A percentile compares a stretch with the other conserved stretches of the same genome.
These are phyloP conservation scores for Neosilurus hyrtlii DNA, from an alignment of 2,797 vertebrate genomes.

Conservation along the genomic window DNA sequence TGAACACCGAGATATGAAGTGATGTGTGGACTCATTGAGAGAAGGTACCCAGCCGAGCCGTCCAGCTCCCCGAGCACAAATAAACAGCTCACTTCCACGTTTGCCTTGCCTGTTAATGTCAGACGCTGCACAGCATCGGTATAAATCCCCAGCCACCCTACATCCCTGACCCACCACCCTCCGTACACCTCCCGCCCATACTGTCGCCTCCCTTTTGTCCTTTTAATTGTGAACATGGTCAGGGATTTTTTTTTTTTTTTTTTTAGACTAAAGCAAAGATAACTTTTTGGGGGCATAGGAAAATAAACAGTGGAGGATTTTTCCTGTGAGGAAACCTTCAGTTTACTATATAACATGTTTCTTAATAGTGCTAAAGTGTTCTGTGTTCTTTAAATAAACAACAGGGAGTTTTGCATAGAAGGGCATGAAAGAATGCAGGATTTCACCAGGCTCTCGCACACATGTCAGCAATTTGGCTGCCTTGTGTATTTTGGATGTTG, in stretches of 20 bases:
- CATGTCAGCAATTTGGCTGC: conserved; percentile 97
- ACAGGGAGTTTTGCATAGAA: conserved; percentile 85
- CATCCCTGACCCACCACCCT: conserved; percentile 29
- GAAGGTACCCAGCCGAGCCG: conserved; percentile 60
- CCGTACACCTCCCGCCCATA: background rate
- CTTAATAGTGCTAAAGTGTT: conserved; percentile 94
- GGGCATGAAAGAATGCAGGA: conserved; percentile 91
- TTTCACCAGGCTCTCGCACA: conserved; percentile 84
- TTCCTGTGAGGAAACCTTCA: conserved; percentile 86
- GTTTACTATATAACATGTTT: conserved; percentile 92
- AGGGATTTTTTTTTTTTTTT: conserved; percentile 59
- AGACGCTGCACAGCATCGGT: conserved; percentile 58
- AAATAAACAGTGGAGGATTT: conserved; percentile 83
- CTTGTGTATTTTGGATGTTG: conserved; percentile 95
- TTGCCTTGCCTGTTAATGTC: conserved; percentile 68
- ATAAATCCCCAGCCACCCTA: conserved; percentile 39
- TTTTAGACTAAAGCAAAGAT: conserved; percentile 77
- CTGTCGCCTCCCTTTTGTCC: conserved; percentile 38
- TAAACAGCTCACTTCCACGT: conserved; percentile 72
- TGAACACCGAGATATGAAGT: conserved; percentile 39
- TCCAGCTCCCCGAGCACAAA: conserved; percentile 64
- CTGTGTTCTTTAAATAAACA: conserved; percentile 95
- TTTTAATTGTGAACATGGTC: conserved; percentile 67
- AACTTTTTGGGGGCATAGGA: conserved; percentile 75
- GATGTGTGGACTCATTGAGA: conserved; percentile 45